Evolutionary conservation across 2,113 vertebrate species (phyloP).

Genomic region (Petroica traversi): DNA sequence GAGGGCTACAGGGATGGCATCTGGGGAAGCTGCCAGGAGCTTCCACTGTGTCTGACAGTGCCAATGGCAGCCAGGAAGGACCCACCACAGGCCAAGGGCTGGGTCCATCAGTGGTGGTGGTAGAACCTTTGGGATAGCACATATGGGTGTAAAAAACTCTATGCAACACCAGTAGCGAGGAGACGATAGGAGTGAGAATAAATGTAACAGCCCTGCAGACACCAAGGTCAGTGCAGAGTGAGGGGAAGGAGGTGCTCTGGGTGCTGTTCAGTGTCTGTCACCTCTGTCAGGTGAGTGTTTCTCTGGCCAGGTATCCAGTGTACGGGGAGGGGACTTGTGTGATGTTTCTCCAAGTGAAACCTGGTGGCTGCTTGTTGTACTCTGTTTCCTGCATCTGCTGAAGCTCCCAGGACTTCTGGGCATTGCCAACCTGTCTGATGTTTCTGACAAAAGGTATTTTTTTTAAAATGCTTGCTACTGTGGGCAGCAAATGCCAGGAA

Average conservation of each 20-base stretch:
- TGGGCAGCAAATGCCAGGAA: neutral
- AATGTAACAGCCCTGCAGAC: neutral
- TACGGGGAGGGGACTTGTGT: neutral
- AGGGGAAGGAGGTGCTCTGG: neutral
- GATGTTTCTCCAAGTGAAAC: neutral
- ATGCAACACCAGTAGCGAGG: too few species aligned
- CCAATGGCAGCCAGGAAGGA: neutral
- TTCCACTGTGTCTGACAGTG: fast-evolving
- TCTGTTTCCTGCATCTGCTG: neutral
- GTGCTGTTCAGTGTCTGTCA: fast-evolving
- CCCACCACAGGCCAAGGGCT: neutral
- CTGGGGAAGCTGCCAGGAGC: neutral
- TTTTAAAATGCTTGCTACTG: neutral
- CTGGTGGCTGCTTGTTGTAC: fast-evolving
- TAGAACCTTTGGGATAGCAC: neutral
- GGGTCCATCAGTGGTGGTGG: too few species aligned
- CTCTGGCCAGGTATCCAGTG: neutral
- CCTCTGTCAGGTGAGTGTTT: neutral
- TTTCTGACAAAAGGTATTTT: neutral
- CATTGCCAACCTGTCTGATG: neutral
- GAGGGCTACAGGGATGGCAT: neutral
- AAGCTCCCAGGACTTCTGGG: neutral
- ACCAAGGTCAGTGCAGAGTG: neutral
- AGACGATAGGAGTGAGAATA: neutral
- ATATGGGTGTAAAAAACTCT: neutral